phyloP scores from a whole-genome alignment of 2,888 invertebrate genomes.

The Trichopria drosophilae region DNA sequence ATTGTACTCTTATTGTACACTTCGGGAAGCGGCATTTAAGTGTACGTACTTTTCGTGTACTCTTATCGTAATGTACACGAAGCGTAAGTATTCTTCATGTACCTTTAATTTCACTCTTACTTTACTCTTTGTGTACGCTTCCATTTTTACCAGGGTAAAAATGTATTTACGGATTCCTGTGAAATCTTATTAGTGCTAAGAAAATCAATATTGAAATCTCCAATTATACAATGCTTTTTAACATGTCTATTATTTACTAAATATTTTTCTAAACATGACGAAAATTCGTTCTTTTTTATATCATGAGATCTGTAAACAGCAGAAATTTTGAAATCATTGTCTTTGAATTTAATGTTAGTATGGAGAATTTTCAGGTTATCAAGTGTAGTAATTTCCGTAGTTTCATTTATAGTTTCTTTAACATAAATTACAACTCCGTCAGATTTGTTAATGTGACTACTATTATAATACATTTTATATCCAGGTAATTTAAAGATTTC shows the following conservation, averaged over 20 bases:
- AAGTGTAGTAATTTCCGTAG: background rate
- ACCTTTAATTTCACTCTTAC: too few relatives aligned
- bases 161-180: too few relatives aligned
- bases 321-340: background rate
- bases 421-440: slow-evolving; percentile 11
- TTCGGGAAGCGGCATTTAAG: too few relatives aligned
- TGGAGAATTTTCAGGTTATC: background rate
- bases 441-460: slow-evolving; percentile 8
- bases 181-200: background rate
- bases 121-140: too few relatives aligned
- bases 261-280: slow-evolving; percentile 1
- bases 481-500: background rate
- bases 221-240: slow-evolving; percentile 1
- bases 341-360: background rate
- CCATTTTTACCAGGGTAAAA: too few relatives aligned
- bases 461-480: slow-evolving; percentile 12
- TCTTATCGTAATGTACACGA: too few relatives aligned
- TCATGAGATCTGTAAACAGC: slow-evolving; percentile 11
- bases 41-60: too few relatives aligned
- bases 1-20: too few relatives aligned
- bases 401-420: background rate
- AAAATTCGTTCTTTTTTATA: background rate
- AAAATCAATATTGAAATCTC: slow-evolving; percentile 9
- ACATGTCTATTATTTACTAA: background rate
- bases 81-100: too few relatives aligned